Evolutionary conservation across 2,113 vertebrate species (phyloP).

Genomic region (Oryctolagus cuniculus): mOryCun1.1 NC_091437.1:20167001-20167500

Average conservation of each 20-base stretch:
- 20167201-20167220: not conserved
- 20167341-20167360: not conserved
- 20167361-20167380: not conserved
- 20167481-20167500: constrained; percentile 49
- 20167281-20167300: not conserved
- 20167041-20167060: constrained; percentile 10
- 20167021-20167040: constrained; percentile 57
- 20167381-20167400: constrained; percentile 4
- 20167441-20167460: not conserved
- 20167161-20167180: not conserved
- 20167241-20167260: not conserved
- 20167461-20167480: constrained; percentile 36
- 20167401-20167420: constrained; percentile 23
- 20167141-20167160: not conserved
- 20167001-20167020: constrained; percentile 87
- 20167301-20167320: not conserved
- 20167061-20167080: not conserved
- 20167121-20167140: not conserved
- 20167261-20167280: not conserved
- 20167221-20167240: not conserved
- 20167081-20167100: constrained; percentile 4
- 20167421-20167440: not conserved
- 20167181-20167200: not conserved
- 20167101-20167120: constrained; percentile 7
- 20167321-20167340: not conserved